Evolutionary conservation across 2,113 vertebrate genomes (phyloP), one percentile per base, ranked within the genome.

Genomic region (Acinonyx jubatus): DNA sequence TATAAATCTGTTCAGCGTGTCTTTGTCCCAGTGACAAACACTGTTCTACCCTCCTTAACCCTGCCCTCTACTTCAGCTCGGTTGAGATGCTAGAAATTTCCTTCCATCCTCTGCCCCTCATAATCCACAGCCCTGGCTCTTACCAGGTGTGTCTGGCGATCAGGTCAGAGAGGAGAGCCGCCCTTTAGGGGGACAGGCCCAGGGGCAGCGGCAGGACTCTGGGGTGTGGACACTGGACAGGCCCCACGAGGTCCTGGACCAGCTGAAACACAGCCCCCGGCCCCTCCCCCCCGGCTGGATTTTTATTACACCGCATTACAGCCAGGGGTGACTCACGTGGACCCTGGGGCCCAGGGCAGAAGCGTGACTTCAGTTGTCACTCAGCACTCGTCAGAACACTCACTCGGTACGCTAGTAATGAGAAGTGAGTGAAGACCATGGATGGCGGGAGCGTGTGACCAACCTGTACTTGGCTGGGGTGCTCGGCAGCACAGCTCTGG

Each of bases 1-100:
- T 95, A 94, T 96, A 96, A 88, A 66, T 63, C 73, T 73, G 81
- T 82, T 83, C 61, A 86, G 66, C 10, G 0, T 65, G 50, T 79
- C 65, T 96, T 93, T 94, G 87, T 96, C 45, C 29, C 38, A 55
- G n/a, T 48, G 71, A 78, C 19, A 81, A 82, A 96, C 11, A n/a
- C 57, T 21, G 4, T 48, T 52, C 31, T 80, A 11, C n/a, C 65
- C 65, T 74, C 68, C 38, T 71, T 55, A 38, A 50, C 18, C 10
- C 31, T 25, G 18, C 21, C 19, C 27, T 90, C 27, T 65, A 21
- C 41, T 85, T 57, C 27, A 25, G 89, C 41, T 45, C 31, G 79
- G 71, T 45, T 41, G 55, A 65, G 68, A 89, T 50, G 38, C 78
- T 38, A 55, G 91, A 85, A 81, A 55, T 92, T 81, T 25, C 55